Evolutionary conservation across 2,113 vertebrate species (phyloP), one percentile per base, ranked within the genome.

Genomic region (Indicator indicator): DNA sequence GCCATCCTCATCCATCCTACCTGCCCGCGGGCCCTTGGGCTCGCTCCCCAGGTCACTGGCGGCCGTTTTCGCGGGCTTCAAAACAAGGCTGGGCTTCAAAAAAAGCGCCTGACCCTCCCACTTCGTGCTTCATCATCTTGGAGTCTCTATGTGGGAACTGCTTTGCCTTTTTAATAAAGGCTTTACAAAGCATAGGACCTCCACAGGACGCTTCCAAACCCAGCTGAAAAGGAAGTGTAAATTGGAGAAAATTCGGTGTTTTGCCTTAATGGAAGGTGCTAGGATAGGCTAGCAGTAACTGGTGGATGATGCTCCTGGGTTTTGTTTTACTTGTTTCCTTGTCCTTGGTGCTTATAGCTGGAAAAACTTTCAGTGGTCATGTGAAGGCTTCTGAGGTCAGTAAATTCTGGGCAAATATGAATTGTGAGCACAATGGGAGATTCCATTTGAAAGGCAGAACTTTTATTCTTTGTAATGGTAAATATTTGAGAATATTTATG

Each of bases 61-160:
- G 2, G 65, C 70, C 28, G 33, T 58, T 21, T 48, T 71, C 26
- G 32, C 21, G 0, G 52, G 24, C 38, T 71, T 11, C 80, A 0
- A 2, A 15, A 15, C 48, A 46, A 19, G 55, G 5, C n/a, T 79
- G 67, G 23, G 52, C 36, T 90, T 80, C 69, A 32, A 14, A 74
- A 56, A 21, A 36, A 42, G 81, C 48, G 80, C 60, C 65, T 2
- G 70, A 17, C 16, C 38, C 77, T 26, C 72, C 50, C 56, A 0
- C 40, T 32, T 10, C 10, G 6, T 18, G 44, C 33, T 52, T 26
- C 23, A 0, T 8, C 44, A 23, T 20, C 6, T 23, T 26, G 64
- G 46, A 1, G 48, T 1, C 48, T 24, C 12, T 5, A 5, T 5
- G 13, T 4, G 33, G 44, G 27, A 52, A 0, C 48, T 9, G 0